Evolutionary conservation across 2,888 invertebrate species (phyloP), one percentile per base, ranked within the genome.

Genomic region (Leptopterna dolabrata): DNA sequence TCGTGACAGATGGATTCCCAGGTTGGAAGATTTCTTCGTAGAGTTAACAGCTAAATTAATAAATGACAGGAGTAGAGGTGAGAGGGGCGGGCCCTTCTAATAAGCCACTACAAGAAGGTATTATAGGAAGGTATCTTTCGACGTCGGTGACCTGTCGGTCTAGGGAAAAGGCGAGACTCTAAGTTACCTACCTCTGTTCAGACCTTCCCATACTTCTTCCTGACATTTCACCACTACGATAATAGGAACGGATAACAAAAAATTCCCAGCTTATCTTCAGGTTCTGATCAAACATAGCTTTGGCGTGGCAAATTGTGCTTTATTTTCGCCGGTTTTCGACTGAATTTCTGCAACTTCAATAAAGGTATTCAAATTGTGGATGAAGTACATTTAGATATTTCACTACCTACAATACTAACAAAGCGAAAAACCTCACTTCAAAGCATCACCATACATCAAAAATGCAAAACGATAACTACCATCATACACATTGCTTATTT

Each of bases 11-110:
- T 63, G 63, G 63, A 63, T 63, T 24, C 24, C 24, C 24, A 27
- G 63, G 63, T 4, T 63, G 63, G 63, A 63, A 27, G 63, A 63
- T 63, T 63, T 63, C 63, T 63, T 27, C 63, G 24, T 51, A 19
- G 51, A 51, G 51, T 63, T 24, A 63, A 78, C 45, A 78, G 78
- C 78, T 78, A 78, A 78, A 78, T 78, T 78, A 78, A 78, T 78
- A 78, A 78, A 78, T 78, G 78, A 78, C 78, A 78, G 78, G 78
- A 45, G 43, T 7, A 19, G 27, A 78, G 78, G 78, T 78, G 78
- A 78, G 24, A 78, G 78, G 45, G 78, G 43, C 41, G 43, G n/a
- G 29, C 29, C 78, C 45, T 63, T 24, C 63, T 24, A 63, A 63
- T 63, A 63, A 63, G 63, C n/a, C 51, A 4, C n/a, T n/a, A n/a